phyloP scores from a whole-genome alignment of 2,797 vertebrate species.

The Myotis pilosus region DNA sequence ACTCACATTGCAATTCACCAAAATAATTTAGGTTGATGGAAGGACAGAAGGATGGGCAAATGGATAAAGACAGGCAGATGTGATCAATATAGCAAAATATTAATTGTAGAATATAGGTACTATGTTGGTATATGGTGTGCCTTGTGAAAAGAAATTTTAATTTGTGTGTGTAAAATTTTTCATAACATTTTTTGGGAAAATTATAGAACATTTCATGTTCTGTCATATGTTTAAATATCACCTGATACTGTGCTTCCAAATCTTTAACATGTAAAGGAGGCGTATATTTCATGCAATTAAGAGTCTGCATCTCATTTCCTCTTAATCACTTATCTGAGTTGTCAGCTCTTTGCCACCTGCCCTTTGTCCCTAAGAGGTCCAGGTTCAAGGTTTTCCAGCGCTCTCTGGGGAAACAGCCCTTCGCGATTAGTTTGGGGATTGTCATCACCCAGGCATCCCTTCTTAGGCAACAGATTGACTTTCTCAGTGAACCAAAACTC shows the following conservation, averaged over 20 bases:
- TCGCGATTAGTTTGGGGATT: not conserved
- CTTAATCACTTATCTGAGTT: not conserved
- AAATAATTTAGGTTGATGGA: not conserved
- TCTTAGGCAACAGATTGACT: not conserved
- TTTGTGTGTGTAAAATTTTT: not conserved
- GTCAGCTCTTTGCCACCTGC: not conserved
- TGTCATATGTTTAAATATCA: not conserved
- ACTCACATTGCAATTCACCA: not conserved
- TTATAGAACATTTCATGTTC: not conserved
- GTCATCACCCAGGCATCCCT: not conserved
- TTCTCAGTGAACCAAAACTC: not conserved
- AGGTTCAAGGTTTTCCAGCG: conserved; percentile 41
- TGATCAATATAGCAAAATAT: not conserved
- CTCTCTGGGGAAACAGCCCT: conserved; percentile 18
- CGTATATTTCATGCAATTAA: not conserved
- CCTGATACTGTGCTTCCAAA: not conserved
- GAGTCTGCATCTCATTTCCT: not conserved
- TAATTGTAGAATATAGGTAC: not conserved
- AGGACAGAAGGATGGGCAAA: not conserved
- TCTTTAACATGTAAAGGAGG: not conserved
- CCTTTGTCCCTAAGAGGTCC: not conserved
- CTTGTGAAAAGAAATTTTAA: not conserved
- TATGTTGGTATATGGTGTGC: not conserved
- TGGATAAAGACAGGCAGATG: not conserved
- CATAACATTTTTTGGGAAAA: not conserved